A percentile compares a stretch with the other conserved stretches of the same genome.
phyloP scores from a whole-genome alignment of 2,797 vertebrate genomes.

The Atherinosoma microstoma region DNA sequence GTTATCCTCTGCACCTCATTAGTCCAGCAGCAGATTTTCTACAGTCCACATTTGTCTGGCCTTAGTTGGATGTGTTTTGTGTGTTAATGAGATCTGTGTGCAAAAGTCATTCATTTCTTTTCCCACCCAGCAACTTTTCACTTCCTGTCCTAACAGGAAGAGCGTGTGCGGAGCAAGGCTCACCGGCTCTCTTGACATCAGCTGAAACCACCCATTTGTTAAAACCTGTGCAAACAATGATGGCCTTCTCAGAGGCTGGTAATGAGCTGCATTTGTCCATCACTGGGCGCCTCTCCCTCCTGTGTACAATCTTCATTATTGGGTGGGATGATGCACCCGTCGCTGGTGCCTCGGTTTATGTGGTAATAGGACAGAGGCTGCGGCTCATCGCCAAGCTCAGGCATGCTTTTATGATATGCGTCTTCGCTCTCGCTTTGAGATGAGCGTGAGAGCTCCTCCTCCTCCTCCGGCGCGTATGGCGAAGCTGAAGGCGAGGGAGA shows the following conservation, averaged over 20 bases:
- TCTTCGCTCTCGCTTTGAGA: constrained; percentile 91
- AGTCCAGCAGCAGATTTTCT: constrained; percentile 72
- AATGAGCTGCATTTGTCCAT: constrained; percentile 99
- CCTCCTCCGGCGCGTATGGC: constrained; percentile 90
- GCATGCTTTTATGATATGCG: constrained; percentile 96
- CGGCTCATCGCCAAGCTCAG: constrained; percentile 91
- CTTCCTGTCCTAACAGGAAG: constrained; percentile 74
- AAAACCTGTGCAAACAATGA: constrained; percentile 78
- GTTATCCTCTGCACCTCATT: constrained; percentile 72
- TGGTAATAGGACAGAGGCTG: constrained; percentile 96
- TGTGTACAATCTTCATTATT: constrained; percentile 89
- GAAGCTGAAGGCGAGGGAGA: constrained; percentile 88
- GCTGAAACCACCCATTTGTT: constrained; percentile 57
- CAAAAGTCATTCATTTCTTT: constrained; percentile 74
- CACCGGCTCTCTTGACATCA: constrained; percentile 63
- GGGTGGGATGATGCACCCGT: constrained; percentile 92
- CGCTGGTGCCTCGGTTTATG: constrained; percentile 93
- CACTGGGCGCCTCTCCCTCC: constrained; percentile 88
- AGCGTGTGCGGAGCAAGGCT: constrained; percentile 61
- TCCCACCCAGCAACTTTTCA: constrained; percentile 63
- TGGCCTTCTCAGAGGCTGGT: constrained; percentile 92
- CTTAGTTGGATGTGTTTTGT: constrained; percentile 68
- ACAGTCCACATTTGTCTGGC: constrained; percentile 73
- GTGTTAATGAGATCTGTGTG: constrained; percentile 77
- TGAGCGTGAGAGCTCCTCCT: constrained; percentile 87